A percentile compares a stretch with the other conserved stretches of the same genome.
Evolutionary conservation across 2,888 invertebrate genomes (phyloP).

Genomic region (Chromoteleia sp.): DNA sequence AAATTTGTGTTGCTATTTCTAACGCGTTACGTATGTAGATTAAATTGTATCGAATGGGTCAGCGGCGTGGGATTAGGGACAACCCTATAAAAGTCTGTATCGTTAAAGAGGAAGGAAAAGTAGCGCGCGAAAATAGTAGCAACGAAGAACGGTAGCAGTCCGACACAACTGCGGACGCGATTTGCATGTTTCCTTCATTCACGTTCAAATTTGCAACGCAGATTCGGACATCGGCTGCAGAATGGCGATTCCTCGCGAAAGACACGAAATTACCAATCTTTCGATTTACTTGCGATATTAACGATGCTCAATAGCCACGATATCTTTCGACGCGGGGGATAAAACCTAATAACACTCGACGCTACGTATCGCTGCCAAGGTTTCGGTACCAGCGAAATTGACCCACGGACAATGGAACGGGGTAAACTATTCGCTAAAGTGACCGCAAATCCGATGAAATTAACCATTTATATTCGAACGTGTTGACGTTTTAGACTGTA

Average conservation of each 20-base stretch:
- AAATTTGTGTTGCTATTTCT: constrained; percentile 41
- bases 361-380: constrained; percentile 29
- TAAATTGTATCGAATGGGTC: constrained; percentile 64
- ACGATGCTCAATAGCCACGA: constrained; percentile 29
- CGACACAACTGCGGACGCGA: constrained; percentile 65
- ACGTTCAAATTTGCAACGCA: constrained; percentile 71
- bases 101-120: constrained; percentile 68
- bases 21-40: constrained; percentile 57
- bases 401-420: constrained; percentile 25
- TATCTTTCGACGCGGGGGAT: constrained; percentile 30
- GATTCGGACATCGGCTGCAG: constrained; percentile 64
- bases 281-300: constrained; percentile 68
- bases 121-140: constrained; percentile 63
- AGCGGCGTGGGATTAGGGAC: constrained; percentile 57
- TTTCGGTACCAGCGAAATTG: constrained; percentile 41
- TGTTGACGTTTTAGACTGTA: constrained; percentile 59
- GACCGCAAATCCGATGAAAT: constrained; percentile 60
- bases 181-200: constrained; percentile 70
- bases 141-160: constrained; percentile 60
- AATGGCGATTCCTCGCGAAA: constrained; percentile 56
- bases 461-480: constrained; percentile 66
- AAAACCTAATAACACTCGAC: constrained; percentile 38
- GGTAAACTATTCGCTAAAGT: constrained; percentile 41
- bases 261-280: constrained; percentile 68
- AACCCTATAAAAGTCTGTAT: constrained; percentile 64